phyloP scores from a whole-genome alignment of 2,113 vertebrate species.

The Catharus bicknelli region DNA sequence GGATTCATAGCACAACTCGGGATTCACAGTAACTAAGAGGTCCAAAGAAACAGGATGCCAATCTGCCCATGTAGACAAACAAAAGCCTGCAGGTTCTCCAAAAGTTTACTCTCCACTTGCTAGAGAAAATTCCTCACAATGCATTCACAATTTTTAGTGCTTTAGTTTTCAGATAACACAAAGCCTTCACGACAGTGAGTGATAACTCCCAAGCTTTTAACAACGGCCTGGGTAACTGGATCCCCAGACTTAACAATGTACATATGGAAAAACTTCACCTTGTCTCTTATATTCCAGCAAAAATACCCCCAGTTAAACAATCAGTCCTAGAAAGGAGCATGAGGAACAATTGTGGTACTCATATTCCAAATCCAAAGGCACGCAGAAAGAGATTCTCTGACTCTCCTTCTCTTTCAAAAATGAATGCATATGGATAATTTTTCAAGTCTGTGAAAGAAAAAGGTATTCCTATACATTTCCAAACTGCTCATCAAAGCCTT shows the following conservation, averaged over 20 bases:
- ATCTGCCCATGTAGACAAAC: not conserved
- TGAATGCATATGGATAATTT: not conserved
- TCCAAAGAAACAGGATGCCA: not conserved
- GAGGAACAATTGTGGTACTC: fast-evolving
- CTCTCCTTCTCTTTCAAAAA: not conserved
- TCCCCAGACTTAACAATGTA: not conserved
- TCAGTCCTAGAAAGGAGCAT: not conserved
- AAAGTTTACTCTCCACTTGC: not conserved
- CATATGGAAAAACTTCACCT: not conserved
- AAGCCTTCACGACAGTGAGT: not conserved
- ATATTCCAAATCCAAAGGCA: not conserved
- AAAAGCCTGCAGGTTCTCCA: not conserved
- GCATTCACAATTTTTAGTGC: not conserved
- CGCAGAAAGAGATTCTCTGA: not conserved
- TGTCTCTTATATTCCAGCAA: not conserved
- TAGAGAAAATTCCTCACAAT: not conserved
- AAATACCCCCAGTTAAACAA: not conserved
- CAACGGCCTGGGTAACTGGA: not conserved
- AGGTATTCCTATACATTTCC: not conserved
- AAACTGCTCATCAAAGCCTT: not conserved
- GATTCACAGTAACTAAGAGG: not conserved
- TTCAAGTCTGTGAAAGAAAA: not conserved
- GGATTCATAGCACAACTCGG: not conserved
- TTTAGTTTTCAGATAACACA: not conserved
- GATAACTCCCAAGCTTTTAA: not conserved